Evolutionary conservation across 2,113 vertebrate genomes (phyloP), one percentile per base, ranked within the genome.

Genomic region (Labeo rohita): DNA sequence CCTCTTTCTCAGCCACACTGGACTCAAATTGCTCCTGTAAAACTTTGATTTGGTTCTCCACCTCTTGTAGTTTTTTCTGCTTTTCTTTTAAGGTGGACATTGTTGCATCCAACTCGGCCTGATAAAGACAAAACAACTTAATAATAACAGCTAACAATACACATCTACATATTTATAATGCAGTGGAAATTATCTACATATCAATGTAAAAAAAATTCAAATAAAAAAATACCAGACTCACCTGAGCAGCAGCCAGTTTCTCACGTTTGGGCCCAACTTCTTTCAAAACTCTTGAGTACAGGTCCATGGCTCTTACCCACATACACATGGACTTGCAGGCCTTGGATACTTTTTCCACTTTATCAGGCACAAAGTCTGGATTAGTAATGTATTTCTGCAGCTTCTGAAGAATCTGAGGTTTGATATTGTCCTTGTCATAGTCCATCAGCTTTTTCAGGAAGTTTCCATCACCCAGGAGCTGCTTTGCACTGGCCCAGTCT

Each of bases 331-430:
- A 97, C 84, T 90, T 95, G 77, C 95, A 97, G 0, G 95, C 95
- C 90, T 92, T 96, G 70, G 96, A 97, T n/a, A 96, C 95, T 68
- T 95, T 97, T 84, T 96, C 95, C 56, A 96, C 96, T 92, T 97
- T 97, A 80, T 96, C 95, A n/a, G 95, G 95, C 49, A 95, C 72
- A 84, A 96, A 98, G 90, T 97, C 95, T 2, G 95, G 94, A 84
- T 97, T 97, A 87, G 93, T 95, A 47, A 96, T 88, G 59, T 96
- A 96, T 87, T 92, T 96, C 23, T 96, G 95, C 65, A 97, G 93
- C 78, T 96, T 96, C 80, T 91, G 87, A 84, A 96, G 87, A 76
- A 96, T 92, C 83, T 95, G 92, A 45, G 94, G 90, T 45, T 94
- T 96, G 90, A 97, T 95, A 89, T 97, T 97, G 90, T 96, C 94